Base-by-base conservation (phyloP, 2,888 invertebrate genomes). In the Folsomia manolachei region DNA sequence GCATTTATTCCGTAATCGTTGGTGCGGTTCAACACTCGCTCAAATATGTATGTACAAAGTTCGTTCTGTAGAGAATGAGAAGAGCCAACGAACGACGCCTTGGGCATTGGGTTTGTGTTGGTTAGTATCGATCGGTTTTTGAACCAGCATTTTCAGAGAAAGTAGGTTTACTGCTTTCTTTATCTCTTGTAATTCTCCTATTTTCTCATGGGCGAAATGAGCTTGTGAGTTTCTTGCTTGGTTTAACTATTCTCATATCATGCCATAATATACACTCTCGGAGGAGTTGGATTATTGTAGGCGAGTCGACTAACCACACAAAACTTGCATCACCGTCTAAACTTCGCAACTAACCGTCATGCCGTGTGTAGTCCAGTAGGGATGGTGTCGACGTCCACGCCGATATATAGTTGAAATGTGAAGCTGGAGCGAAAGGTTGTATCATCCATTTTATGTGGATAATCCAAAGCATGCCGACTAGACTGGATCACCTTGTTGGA, bases 131-230 rank as follows among this genome's bases (percentile, higher is more conserved):
- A 67, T 67, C 67, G 24, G 56, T 24, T 4, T 18, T 56, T 18
- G 27, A 27, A 60, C n/a, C n/a, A n/a, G 23, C 65, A 52, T 66
- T 66, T 64, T 66, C 19, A 24, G 67, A 67, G 67, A 67, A 67
- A 67, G 67, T 67, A 67, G 67, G 67, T 67, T 67, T 67, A 67
- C 67, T 67, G 67, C 67, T 67, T 67, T 67, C 67, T 67, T 67
- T 67, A 67, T 67, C 67, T 67, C 67, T 56, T 9, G 21, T 67
- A 67, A 67, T 67, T 56, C 67, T 67, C 67, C 60, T 67, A 67
- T 67, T 67, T 67, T 67, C 67, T 67, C 67, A 67, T 56, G 67
- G n/a, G n/a, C 51, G 67, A 67, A 67, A 67, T 67, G 67, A 67
- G 60, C 67, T n/a, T 66, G 65, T 52, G 52, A 27, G 65, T 25